phyloP scores from a whole-genome alignment of 2,888 invertebrate genomes.

The Neoaliturus tenellus region DNA sequence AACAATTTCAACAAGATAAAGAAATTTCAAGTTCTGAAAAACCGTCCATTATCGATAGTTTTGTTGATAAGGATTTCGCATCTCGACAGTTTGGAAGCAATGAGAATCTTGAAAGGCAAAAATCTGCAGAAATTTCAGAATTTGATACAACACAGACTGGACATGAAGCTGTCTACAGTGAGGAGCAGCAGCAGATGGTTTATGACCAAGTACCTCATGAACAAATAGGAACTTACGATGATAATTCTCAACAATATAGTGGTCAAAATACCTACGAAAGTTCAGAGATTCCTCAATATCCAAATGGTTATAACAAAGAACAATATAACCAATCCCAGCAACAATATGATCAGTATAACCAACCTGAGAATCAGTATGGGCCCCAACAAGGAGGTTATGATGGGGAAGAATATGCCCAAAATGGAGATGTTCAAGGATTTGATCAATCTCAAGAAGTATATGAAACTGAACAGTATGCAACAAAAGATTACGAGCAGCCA shows the following conservation, averaged over 20 bases:
- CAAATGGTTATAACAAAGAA: not conserved
- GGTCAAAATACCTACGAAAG: not conserved
- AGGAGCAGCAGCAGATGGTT: not conserved
- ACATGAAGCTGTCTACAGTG: not conserved
- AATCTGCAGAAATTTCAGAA: not conserved
- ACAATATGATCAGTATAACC: constrained; percentile 15
- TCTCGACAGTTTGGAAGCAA: not conserved
- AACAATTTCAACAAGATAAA: not conserved
- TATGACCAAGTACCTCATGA: not conserved
- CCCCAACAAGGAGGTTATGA: not conserved
- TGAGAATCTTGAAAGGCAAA: not conserved
- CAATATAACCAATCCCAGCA: not conserved
- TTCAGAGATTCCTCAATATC: not conserved
- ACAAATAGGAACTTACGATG: not conserved
- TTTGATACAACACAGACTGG: not conserved
- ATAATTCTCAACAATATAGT: not conserved
- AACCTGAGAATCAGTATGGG: too few species aligned
- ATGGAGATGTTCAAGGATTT: not conserved
- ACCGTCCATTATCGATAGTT: not conserved
- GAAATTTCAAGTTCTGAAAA: not conserved
- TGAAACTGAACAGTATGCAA: not conserved
- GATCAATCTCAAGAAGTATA: not conserved
- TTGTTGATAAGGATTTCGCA: not conserved
- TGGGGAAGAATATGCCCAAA: not conserved
- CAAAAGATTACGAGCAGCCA: constrained; percentile 29